Conservation (phyloP, 2,888 invertebrate species). For the Schizaphis graminum region DNA sequence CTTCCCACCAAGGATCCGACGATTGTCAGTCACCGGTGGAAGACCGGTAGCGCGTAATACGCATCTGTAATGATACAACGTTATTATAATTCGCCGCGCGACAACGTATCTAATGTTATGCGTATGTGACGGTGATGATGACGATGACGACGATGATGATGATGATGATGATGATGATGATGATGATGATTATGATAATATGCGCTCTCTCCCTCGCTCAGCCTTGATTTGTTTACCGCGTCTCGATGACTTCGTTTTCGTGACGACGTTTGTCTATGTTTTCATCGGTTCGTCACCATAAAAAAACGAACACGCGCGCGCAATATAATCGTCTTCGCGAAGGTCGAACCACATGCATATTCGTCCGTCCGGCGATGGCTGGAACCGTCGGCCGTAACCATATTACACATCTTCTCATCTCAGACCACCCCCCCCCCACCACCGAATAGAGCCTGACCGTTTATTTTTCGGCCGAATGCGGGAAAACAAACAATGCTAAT, state of each 20-base stretch:
- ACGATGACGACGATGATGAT: no score
- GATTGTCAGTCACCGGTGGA: constrained; percentile 10
- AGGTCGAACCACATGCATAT: neutral
- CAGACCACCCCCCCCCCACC: neutral
- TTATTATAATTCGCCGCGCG: neutral
- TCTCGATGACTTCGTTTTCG: neutral
- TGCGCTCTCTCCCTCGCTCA: neutral
- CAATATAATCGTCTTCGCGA: neutral
- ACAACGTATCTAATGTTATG: neutral
- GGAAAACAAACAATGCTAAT: neutral
- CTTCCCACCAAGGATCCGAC: constrained; percentile 62
- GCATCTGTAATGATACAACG: neutral
- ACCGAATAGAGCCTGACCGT: neutral
- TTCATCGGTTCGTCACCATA: neutral
- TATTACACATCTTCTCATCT: neutral
- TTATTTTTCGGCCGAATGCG: neutral
- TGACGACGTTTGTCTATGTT: neutral
- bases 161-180: neutral
- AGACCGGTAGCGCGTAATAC: constrained; percentile 18
- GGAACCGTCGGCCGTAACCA: neutral
- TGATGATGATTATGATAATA: neutral
- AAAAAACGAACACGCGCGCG: neutral
- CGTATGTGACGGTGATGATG: neutral
- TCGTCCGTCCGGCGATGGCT: neutral
- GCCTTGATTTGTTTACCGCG: constrained; percentile 36